A percentile compares a stretch with the other conserved stretches of the same genome.
These are phyloP conservation scores for Contarinia nasturtii DNA, from an alignment of 1,140 invertebrate species.

Conservation along the genomic window DNA sequence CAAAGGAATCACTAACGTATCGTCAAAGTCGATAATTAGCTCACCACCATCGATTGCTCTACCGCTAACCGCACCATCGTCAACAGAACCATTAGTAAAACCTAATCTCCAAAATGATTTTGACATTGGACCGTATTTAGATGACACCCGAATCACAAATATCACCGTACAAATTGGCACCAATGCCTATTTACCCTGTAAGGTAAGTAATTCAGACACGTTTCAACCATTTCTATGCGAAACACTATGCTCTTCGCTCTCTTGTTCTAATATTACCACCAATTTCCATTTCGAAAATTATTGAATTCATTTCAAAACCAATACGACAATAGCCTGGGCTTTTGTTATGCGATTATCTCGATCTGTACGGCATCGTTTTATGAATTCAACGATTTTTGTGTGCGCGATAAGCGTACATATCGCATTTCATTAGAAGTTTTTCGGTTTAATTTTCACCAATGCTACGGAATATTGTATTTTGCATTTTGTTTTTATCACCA, in stretches of 20 bases:
- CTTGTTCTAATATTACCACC: not conserved
- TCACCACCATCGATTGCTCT: too few relatives aligned
- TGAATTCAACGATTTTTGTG: too few relatives aligned
- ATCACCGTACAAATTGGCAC: slow-evolving; percentile 72
- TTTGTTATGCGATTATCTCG: not conserved
- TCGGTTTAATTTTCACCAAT: too few relatives aligned
- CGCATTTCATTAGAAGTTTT: too few relatives aligned
- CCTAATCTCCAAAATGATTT: not conserved
- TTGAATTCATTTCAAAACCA: not conserved
- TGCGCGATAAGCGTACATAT: too few relatives aligned
- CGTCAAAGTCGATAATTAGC: too few relatives aligned
- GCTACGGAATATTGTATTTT: too few relatives aligned
- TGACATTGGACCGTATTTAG: not conserved
- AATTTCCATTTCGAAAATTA: not conserved
- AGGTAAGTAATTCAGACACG: slow-evolving; percentile 30
- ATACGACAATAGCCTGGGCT: not conserved
- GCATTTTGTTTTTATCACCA: too few relatives aligned
- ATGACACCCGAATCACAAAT: slow-evolving; percentile 39
- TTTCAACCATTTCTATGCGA: not conserved
- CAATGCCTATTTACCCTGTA: slow-evolving; percentile 71
- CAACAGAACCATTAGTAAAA: not conserved
- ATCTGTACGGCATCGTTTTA: not conserved
- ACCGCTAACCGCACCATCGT: too few relatives aligned
- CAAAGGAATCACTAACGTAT: too few relatives aligned
- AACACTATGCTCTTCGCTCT: not conserved